Evolutionary conservation across 1,140 invertebrate species (phyloP).

Genomic region (Atta texana): DNA sequence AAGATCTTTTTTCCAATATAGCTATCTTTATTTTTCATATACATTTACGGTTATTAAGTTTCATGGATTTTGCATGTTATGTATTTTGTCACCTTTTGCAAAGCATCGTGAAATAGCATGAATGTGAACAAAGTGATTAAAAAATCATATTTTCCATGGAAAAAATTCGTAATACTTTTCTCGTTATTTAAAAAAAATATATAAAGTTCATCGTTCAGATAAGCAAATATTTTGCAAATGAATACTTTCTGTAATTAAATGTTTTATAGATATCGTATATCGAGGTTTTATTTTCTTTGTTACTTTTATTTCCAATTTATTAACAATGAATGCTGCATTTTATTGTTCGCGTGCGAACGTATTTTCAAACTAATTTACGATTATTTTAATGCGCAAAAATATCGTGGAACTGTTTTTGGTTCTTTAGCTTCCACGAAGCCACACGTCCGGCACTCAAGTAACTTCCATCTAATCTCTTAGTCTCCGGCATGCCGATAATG

Average conservation of each 20-base stretch:
- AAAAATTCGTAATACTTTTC: neutral
- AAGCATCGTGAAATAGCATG: neutral
- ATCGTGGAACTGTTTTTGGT: neutral
- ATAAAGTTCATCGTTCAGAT: neutral
- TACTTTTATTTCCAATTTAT: neutral
- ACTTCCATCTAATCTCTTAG: constrained; percentile 30
- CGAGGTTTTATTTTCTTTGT: neutral
- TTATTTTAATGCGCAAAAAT: neutral
- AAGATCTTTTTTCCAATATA: constrained; percentile 29
- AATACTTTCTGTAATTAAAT: neutral
- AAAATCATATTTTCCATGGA: neutral
- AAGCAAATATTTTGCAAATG: neutral
- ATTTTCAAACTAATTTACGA: neutral
- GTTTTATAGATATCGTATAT: neutral
- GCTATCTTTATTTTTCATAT: neutral
- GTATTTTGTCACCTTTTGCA: neutral
- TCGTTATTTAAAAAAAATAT: neutral
- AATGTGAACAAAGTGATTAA: neutral
- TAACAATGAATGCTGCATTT: neutral
- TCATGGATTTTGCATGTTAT: neutral
- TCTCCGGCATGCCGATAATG: constrained; percentile 7
- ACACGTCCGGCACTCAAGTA: constrained; percentile 25
- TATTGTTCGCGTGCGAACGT: neutral
- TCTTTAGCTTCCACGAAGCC: constrained; percentile 44
- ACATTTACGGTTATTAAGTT: neutral